Conservation (phyloP, 2,888 invertebrate genomes). For the Dicroscelio sp. region DNA sequence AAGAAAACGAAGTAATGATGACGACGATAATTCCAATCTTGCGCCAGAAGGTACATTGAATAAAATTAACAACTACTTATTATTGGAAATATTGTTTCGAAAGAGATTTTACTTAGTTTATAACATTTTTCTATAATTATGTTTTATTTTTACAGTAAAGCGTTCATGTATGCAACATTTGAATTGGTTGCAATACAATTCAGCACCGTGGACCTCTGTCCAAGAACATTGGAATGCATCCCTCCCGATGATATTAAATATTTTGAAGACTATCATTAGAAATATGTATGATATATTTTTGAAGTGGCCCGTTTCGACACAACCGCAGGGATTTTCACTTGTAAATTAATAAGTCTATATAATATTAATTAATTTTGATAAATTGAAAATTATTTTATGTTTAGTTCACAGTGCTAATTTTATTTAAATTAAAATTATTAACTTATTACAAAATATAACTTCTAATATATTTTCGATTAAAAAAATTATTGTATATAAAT, state of each 20-base stretch:
- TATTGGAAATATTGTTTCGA: not conserved
- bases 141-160: conserved; percentile 4
- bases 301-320: no score
- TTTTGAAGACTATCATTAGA: not conserved
- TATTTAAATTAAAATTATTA: no score
- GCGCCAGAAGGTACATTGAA: conserved; percentile 2
- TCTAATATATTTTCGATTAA: no score
- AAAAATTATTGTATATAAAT: no score
- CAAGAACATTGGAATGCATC: not conserved
- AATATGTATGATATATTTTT: no score
- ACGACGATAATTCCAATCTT: not conserved
- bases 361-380: no score
- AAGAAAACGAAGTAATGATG: conserved; percentile 8
- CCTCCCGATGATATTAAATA: not conserved
- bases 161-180: not conserved
- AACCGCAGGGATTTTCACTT: no score
- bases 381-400: no score
- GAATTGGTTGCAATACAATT: conserved; percentile 50
- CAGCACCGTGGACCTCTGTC: conserved; percentile 5
- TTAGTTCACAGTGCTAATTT: no score
- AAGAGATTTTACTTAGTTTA: not conserved
- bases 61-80: no score
- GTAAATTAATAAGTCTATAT: no score
- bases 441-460: no score
- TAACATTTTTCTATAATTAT: not conserved